Conservation (phyloP, 2,888 invertebrate species). For the Cabera pusaria region DNA sequence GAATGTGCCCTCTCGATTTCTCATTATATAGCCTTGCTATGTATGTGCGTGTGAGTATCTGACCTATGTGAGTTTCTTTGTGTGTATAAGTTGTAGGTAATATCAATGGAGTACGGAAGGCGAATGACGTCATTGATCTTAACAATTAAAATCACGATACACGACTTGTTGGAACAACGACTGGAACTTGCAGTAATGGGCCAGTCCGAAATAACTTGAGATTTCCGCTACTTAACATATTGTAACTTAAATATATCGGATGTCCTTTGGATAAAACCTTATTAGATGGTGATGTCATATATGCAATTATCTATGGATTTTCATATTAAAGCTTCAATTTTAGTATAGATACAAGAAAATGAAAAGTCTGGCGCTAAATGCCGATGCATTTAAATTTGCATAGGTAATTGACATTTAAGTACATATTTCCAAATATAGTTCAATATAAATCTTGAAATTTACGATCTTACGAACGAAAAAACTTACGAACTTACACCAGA, state of each 20-base stretch:
- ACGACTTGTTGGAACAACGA: constrained; percentile 3
- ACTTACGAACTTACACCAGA: too few relatives aligned
- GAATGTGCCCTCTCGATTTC: constrained; percentile 8
- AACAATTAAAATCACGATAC: constrained; percentile 22
- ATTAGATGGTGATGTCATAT: constrained; percentile 7
- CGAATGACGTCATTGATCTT: constrained; percentile 37
- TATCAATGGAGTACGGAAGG: constrained; percentile 52
- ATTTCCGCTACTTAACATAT: constrained; percentile 10
- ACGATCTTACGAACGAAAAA: too few relatives aligned
- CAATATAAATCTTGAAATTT: background rate
- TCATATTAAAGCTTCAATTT: too few relatives aligned
- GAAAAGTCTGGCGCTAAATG: too few relatives aligned
- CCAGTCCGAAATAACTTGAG: constrained; percentile 9
- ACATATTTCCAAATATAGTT: too few relatives aligned
- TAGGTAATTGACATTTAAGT: too few relatives aligned
- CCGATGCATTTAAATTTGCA: too few relatives aligned
- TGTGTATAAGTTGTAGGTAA: constrained; percentile 25
- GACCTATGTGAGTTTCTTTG: constrained; percentile 12
- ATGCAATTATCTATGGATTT: too few relatives aligned
- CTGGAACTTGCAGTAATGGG: background rate
- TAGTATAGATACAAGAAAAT: too few relatives aligned
- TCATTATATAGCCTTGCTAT: constrained; percentile 11
- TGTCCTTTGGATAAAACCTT: constrained; percentile 3
- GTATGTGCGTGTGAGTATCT: constrained; percentile 8
- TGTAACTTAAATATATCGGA: constrained; percentile 5